Evolutionary conservation across 23 tunicate genomes (phyloP).

Genomic region (Clavelina lepadiformis): DNA sequence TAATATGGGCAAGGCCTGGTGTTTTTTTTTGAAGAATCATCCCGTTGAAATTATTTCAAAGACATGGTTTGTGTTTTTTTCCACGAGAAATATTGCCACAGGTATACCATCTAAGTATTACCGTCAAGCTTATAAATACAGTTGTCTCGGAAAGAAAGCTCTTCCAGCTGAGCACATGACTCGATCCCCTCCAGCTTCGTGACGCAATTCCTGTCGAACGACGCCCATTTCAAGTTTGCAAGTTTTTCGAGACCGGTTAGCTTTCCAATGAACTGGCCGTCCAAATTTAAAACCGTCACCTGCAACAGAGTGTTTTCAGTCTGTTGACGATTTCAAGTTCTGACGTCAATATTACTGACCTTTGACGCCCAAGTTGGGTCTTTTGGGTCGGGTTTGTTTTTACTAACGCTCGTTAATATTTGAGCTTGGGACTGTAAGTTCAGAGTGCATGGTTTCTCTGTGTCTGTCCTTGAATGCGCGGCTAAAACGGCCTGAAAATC

Average conservation of each 20-base stretch:
- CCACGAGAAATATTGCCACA: neutral
- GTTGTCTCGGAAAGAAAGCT: slow-evolving; percentile 69
- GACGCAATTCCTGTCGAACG: slow-evolving; percentile 73
- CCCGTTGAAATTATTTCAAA: neutral
- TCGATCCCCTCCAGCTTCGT: slow-evolving; percentile 80
- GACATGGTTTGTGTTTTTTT: neutral
- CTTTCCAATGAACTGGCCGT: slow-evolving; percentile 82
- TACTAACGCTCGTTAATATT: slow-evolving; percentile 22
- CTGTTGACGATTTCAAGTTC: neutral
- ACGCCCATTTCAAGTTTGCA: slow-evolving; percentile 54
- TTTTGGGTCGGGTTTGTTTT: slow-evolving; percentile 65
- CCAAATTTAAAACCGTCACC: slow-evolving; percentile 77
- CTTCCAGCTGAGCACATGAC: slow-evolving; percentile 57
- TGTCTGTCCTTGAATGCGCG: slow-evolving; percentile 48
- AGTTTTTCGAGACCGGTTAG: slow-evolving; percentile 66
- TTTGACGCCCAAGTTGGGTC: slow-evolving; percentile 72
- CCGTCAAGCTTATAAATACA: slow-evolving; percentile 88
- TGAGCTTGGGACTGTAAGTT: slow-evolving; percentile 47
- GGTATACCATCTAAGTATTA: no score
- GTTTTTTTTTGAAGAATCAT: neutral
- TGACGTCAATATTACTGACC: slow-evolving; percentile 24
- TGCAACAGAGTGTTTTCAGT: neutral
- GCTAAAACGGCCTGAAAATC: slow-evolving; percentile 29
- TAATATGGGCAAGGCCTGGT: no score
- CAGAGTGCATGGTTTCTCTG: slow-evolving; percentile 46